Percentiles rank a stretch among this genome's conserved stretches.
Conservation (phyloP, 2,888 invertebrate genomes). For the Machimus rusticus region DNA sequence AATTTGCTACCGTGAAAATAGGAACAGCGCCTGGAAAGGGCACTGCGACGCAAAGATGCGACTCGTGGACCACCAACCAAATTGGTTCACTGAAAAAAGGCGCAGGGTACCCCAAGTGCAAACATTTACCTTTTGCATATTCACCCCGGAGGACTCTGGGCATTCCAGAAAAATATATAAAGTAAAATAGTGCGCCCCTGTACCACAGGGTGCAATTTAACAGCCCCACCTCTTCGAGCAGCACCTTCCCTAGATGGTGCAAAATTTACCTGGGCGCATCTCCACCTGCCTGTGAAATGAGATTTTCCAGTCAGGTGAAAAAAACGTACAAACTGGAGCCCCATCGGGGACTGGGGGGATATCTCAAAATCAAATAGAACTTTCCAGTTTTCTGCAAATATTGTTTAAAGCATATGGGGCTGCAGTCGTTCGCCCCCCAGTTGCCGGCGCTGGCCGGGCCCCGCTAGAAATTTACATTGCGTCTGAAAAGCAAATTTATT, state of each 20-base stretch:
- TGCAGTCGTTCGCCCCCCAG: neutral
- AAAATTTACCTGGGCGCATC: neutral
- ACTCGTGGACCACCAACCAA: neutral
- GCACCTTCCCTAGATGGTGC: neutral
- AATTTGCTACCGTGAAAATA: neutral
- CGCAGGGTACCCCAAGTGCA: neutral
- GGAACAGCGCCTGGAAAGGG: neutral
- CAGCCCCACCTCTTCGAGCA: neutral
- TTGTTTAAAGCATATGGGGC: slow-evolving; percentile 21
- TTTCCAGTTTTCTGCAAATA: slow-evolving; percentile 27
- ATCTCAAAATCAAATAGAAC: slow-evolving; percentile 31
- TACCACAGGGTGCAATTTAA: neutral
- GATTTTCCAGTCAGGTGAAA: slow-evolving; percentile 10
- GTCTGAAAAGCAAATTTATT: slow-evolving; percentile 25
- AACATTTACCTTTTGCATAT: neutral
- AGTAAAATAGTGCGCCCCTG: neutral
- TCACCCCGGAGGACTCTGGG: neutral
- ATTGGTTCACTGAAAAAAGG: slow-evolving; percentile 13
- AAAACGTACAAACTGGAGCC: neutral
- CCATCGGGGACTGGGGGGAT: neutral
- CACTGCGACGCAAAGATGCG: neutral
- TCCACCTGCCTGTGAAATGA: neutral
- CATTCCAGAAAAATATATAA: neutral
- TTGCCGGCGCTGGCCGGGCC: neutral
- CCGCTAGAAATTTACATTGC: neutral